Base-by-base conservation (phyloP, 1,140 invertebrate species). In the Sarcophaga bullata region DNA sequence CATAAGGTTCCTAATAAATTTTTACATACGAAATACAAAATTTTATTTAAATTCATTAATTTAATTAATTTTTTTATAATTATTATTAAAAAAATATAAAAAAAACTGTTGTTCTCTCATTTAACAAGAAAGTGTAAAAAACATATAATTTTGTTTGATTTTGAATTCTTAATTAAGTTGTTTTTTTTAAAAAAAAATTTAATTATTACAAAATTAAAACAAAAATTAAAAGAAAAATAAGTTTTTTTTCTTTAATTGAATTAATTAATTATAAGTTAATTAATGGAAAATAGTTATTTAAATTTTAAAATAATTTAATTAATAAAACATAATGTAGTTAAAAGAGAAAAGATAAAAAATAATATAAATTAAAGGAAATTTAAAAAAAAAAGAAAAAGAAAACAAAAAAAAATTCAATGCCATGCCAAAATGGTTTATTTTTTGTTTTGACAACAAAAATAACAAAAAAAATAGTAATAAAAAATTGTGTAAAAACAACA, bases 401-500 rank as follows among this genome's bases (percentile, higher is more conserved):
- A 80, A 80, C 73, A 68, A 72, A 80, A 82, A 80, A 83, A 50
- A 76, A 78, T 83, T 83, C 87, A 87, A 88, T 89, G 88, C 88
- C 88, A 88, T 89, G 88, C 88, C 88, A 89, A 89, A 87, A 88
- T 87, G 87, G 87, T 88, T 88, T 88, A 87, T 87, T 78, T 78
- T 50, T 84, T 82, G 85, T 50, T 78, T 25, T 78, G 48, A 78
- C 48, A 50, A 78, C 75, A 78, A 76, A 85, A 85, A 62, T 84
- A 81, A 72, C 81, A 68, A 68, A 82, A 82, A 7, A 75, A 68
- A 73, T 48, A 68, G 81, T 62, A 86, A 82, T 62, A 50, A 54
- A 81, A 78, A 73, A 80, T 84, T 82, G 15, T 80, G 58, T 80
- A 82, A 73, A 83, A 73, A 54, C 84, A 78, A 81, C 81, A 84